Conservation (phyloP, 2,888 invertebrate species). For the Vanessa cardui region DNA sequence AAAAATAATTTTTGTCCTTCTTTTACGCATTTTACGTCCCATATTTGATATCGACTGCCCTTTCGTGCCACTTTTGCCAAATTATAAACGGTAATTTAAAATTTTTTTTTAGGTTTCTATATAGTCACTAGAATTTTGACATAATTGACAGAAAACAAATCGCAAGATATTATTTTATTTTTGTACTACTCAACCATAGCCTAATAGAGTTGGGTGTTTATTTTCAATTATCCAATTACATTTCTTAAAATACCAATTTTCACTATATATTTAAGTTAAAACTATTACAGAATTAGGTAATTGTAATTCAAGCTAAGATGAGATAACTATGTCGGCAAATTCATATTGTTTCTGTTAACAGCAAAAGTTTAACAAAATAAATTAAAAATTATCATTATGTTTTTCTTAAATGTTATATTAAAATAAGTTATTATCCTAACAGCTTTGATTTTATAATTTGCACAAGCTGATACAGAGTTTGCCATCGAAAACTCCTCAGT, state of each 20-base stretch:
- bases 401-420: neutral
- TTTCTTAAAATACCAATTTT: neutral
- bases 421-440: neutral
- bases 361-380: too few species aligned
- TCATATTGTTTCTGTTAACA: too few species aligned
- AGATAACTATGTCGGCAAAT: too few species aligned
- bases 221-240: neutral
- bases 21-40: constrained; percentile 69
- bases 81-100: constrained; percentile 19
- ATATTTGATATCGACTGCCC: constrained; percentile 67
- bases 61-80: constrained; percentile 66
- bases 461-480: constrained; percentile 25
- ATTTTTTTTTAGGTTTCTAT: neutral
- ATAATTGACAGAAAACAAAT: constrained; percentile 3
- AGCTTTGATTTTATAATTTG: neutral
- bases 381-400: too few species aligned
- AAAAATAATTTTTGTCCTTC: constrained; percentile 72
- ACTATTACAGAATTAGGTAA: too few species aligned
- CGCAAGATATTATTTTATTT: neutral
- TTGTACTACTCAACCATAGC: neutral
- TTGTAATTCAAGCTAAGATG: too few species aligned
- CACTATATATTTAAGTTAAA: too few species aligned
- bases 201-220: neutral
- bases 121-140: constrained; percentile 32
- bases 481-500: constrained; percentile 41